These are phyloP conservation scores for Melipona beecheii DNA, from an alignment of 2,888 invertebrate genomes.

Conservation along the genomic window DNA sequence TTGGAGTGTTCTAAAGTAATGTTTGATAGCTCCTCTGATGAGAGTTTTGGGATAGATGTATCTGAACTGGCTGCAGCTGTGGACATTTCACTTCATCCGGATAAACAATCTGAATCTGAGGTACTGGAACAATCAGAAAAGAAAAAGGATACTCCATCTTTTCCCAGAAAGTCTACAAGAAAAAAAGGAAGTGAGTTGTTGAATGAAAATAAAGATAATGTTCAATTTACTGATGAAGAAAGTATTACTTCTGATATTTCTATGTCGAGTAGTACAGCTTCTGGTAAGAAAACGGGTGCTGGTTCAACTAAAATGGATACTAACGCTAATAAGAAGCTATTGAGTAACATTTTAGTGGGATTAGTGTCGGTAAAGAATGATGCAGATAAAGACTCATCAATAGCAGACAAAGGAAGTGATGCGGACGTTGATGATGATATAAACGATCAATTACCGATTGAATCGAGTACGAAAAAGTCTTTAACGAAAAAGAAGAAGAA, in stretches of 20 bases:
- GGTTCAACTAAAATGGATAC: constrained; percentile 19
- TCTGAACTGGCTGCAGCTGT: constrained; percentile 76
- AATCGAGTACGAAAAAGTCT: constrained; percentile 38
- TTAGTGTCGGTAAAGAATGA: constrained; percentile 49
- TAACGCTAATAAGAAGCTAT: constrained; percentile 68
- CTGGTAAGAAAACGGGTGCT: constrained; percentile 24
- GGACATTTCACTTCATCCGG: constrained; percentile 78
- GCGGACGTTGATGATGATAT: constrained; percentile 66
- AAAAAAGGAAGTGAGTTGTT: constrained; percentile 24
- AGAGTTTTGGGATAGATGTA: constrained; percentile 79
- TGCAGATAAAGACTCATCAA: constrained; percentile 30
- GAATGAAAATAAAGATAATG: constrained; percentile 61
- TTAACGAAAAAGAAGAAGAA: constrained; percentile 76
- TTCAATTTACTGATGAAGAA: constrained; percentile 71
- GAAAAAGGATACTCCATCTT: background rate
- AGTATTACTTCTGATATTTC: constrained; percentile 78
- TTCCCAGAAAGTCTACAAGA: constrained; percentile 20
- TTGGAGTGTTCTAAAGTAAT: constrained; percentile 73
- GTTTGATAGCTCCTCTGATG: constrained; percentile 81
- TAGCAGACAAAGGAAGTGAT: constrained; percentile 62
- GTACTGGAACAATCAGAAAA: constrained; percentile 11
- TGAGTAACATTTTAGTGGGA: constrained; percentile 70
- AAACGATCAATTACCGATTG: constrained; percentile 22
- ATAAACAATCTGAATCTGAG: constrained; percentile 60
- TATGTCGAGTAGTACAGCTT: constrained; percentile 69